Evolutionary conservation across 2,797 vertebrate species (phyloP), one percentile per base, ranked within the genome.

Genomic region (Odontamblyopus lacepedii): DNA sequence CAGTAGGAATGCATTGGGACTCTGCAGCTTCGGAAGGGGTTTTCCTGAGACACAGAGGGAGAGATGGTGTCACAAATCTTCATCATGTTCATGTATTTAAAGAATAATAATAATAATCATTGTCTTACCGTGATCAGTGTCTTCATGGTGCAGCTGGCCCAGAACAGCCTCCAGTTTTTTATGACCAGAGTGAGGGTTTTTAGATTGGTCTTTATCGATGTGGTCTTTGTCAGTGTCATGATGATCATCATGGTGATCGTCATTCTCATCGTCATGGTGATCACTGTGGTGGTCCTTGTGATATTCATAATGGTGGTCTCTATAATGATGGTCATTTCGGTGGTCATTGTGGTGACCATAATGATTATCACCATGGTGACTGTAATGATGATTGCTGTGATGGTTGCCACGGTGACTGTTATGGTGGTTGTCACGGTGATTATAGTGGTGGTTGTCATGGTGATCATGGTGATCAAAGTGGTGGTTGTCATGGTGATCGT

Each of bases 1-100:
- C 11, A 96, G 92, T 55, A 95, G 86, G 85, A 96, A 96, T 4
- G 87, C 88, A 12, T 75, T 90, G 0, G 94, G 92, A 68, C 83
- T 92, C 77, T 94, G 95, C 1, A 89, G 85, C 76, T 89, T 91
- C 80, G 92, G 93, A 63, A 85, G 83, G 26, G 70, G 78, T 62
- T 86, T 93, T 95, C 76, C n/a, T 70, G 69, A 77, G 67, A 78
- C 19, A 56, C 5, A 16, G 27, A 29, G 6, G 16, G 27, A 44
- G 19, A 26, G 38, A 38, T 8, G 1, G 29, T 30, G 15, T 59
- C 56, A 11, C 51, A 55, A 3, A 55, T 2, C 35, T 38, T 38
- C 53, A 55, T 23, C 19, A 9, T 23, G 53, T 19, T 55, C 19
- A 55, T n/a, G 48, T 35, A 5, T 51, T 18, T 16, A 7, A 53